Percentiles rank a stretch among this genome's conserved stretches.
These are phyloP conservation scores for Lindbergichthys nudifrons DNA, from an alignment of 2,797 vertebrate species.

Conservation along the genomic window DNA sequence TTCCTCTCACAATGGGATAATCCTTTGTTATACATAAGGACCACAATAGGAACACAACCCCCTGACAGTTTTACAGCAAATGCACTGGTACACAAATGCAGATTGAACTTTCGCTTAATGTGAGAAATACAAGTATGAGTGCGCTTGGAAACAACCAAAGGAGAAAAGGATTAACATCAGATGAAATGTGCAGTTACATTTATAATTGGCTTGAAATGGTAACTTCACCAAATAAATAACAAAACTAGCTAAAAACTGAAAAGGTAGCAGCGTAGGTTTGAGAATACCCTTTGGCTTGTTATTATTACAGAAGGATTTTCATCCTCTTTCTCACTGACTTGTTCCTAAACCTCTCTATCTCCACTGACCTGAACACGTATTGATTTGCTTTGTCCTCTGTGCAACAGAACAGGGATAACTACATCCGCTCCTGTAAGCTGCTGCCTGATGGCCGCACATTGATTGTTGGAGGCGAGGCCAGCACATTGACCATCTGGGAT, in stretches of 20 bases:
- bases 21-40: constrained; percentile 20
- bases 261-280: constrained; percentile 15
- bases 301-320: constrained; percentile 40
- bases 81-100: constrained; percentile 3
- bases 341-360: constrained; percentile 52
- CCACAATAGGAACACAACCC: constrained; percentile 7
- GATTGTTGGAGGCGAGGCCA: constrained; percentile 87
- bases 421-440: constrained; percentile 88
- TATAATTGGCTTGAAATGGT: constrained; percentile 10
- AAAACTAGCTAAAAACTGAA: constrained; percentile 5
- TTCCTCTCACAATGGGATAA: constrained; percentile 26
- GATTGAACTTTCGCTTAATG: constrained; percentile 20
- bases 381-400: constrained; percentile 71
- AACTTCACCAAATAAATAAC: constrained; percentile 23
- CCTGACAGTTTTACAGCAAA: constrained; percentile 18
- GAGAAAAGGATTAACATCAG: constrained; percentile 13
- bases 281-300: constrained; percentile 34
- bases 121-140: not conserved
- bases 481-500: constrained; percentile 97
- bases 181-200: constrained; percentile 6
- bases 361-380: constrained; percentile 61
- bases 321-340: constrained; percentile 39
- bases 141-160: constrained; percentile 6
- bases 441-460: constrained; percentile 86
- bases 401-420: constrained; percentile 87